These are phyloP conservation scores for Leptopilina drosophilae DNA, from an alignment of 2,888 invertebrate species.

Conservation along the genomic window DNA sequence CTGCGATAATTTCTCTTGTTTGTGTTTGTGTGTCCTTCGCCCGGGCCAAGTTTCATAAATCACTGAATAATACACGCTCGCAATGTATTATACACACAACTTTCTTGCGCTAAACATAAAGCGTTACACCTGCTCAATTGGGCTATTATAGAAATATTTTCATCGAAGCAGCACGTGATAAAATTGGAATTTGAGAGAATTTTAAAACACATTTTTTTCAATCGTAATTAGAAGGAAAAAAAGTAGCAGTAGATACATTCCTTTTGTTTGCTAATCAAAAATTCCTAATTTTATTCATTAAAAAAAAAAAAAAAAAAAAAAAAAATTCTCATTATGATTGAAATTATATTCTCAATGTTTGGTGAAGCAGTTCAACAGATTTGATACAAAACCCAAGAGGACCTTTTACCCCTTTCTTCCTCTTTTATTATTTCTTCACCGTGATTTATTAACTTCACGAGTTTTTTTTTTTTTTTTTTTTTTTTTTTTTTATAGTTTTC, in stretches of 20 bases:
- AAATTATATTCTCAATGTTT: no score
- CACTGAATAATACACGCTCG: slow-evolving; percentile 20
- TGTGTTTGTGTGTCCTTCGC: slow-evolving; percentile 12
- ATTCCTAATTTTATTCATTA: no score
- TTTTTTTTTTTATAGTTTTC: slow-evolving; percentile 8
- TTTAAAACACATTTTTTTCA: neutral
- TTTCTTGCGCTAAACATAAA: slow-evolving; percentile 17
- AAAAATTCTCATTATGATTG: no score
- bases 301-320: no score
- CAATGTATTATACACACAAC: slow-evolving; percentile 6
- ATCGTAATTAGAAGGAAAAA: no score
- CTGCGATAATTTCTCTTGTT: slow-evolving; percentile 43
- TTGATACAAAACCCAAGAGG: no score
- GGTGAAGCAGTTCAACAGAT: no score
- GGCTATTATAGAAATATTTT: slow-evolving; percentile 15
- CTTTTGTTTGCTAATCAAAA: no score
- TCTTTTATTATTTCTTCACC: no score
- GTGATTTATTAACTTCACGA: no score
- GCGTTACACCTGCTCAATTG: neutral
- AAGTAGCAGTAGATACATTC: no score
- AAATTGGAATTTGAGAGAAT: neutral
- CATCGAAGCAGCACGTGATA: slow-evolving; percentile 4
- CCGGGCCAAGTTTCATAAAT: slow-evolving; percentile 44
- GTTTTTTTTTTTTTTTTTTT: neutral
- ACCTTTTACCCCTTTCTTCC: no score